phyloP scores from a whole-genome alignment of 2,888 invertebrate species.

The Luperina nickerlii region DNA sequence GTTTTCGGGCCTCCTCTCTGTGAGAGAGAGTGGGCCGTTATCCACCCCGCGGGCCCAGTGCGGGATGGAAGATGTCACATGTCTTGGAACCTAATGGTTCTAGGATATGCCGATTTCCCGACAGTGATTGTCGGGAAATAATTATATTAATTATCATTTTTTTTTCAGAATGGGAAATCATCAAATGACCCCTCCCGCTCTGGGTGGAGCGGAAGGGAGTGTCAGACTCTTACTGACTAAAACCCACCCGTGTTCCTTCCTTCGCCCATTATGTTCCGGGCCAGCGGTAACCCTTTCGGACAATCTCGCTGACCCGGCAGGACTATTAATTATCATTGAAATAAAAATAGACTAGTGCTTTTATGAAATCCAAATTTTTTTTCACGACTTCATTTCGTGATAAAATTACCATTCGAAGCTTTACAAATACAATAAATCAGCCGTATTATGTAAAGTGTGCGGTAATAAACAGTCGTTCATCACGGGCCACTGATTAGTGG shows the following conservation, averaged over 20 bases:
- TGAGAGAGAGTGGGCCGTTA: not conserved
- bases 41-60: not conserved
- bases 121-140: too few relatives aligned
- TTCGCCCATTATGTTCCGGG: too few relatives aligned
- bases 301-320: too few relatives aligned
- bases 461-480: slow-evolving; percentile 71
- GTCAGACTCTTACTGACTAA: too few relatives aligned
- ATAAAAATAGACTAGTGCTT: not conserved
- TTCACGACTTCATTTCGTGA: not conserved
- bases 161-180: too few relatives aligned
- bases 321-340: slow-evolving; percentile 3
- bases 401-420: slow-evolving; percentile 6
- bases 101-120: not conserved
- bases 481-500: slow-evolving; percentile 83
- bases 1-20: not conserved
- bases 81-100: not conserved
- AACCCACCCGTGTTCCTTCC: too few relatives aligned
- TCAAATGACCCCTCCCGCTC: too few relatives aligned
- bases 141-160: too few relatives aligned
- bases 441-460: slow-evolving; percentile 64
- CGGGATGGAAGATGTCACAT: not conserved
- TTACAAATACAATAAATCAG: slow-evolving; percentile 30
- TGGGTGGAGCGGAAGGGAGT: too few relatives aligned
- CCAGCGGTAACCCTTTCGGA: too few relatives aligned
- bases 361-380: not conserved